These are phyloP conservation scores for Drosophila jambulina DNA, from an alignment of 1,140 invertebrate genomes.

Conservation along the genomic window DNA sequence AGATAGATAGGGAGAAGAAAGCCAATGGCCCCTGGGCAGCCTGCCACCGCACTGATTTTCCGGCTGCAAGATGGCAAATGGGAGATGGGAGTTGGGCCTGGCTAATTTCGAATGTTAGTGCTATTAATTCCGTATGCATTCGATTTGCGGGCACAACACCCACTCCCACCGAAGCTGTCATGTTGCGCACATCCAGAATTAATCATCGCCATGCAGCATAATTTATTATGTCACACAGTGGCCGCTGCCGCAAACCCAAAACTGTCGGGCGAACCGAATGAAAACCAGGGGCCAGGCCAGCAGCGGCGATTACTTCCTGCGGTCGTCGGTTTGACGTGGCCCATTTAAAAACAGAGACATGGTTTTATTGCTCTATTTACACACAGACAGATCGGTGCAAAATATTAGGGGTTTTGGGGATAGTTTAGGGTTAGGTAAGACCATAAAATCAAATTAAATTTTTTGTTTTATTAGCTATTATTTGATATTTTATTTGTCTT, in stretches of 20 bases:
- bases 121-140: slow-evolving; percentile 74
- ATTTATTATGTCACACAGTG: slow-evolving; percentile 81
- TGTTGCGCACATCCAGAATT: slow-evolving; percentile 73
- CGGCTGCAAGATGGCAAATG: slow-evolving; percentile 4
- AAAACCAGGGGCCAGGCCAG: slow-evolving; percentile 20
- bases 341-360: slow-evolving; percentile 61
- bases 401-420: neutral
- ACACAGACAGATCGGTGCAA: neutral
- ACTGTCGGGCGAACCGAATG: slow-evolving; percentile 18
- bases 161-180: slow-evolving; percentile 47
- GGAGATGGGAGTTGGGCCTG: neutral
- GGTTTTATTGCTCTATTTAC: neutral
- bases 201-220: slow-evolving; percentile 80
- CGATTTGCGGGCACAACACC: slow-evolving; percentile 55
- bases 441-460: neutral
- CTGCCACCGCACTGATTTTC: slow-evolving; percentile 60
- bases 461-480: no score
- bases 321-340: slow-evolving; percentile 70
- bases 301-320: slow-evolving; percentile 68
- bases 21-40: slow-evolving; percentile 51
- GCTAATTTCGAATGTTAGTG: slow-evolving; percentile 48
- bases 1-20: slow-evolving; percentile 49
- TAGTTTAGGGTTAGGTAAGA: neutral
- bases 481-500: no score
- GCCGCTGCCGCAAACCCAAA: slow-evolving; percentile 53